Conservation (phyloP, 2,113 vertebrate species). For the Hippotragus niger region DNA sequence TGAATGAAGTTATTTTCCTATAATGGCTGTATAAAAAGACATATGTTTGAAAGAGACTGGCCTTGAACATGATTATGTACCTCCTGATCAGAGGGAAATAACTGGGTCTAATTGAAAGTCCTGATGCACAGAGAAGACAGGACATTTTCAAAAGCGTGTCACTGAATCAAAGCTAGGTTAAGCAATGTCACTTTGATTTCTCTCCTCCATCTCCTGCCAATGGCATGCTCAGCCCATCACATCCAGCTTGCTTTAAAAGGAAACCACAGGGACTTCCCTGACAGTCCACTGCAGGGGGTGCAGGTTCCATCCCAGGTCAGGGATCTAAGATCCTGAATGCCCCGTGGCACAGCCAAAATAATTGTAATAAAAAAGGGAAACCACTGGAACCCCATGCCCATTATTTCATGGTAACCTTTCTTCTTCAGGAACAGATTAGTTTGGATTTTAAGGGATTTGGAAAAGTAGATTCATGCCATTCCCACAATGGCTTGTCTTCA, state of each 20-base stretch:
- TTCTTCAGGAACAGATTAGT: neutral
- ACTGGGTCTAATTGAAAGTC: slow-evolving; percentile 76
- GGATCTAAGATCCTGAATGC: neutral
- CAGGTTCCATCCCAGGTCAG: neutral
- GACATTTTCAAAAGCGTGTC: slow-evolving; percentile 73
- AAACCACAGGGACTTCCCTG: slow-evolving; percentile 9
- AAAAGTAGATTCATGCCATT: neutral
- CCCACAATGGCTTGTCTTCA: neutral
- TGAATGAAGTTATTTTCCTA: slow-evolving; percentile 75
- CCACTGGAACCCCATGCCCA: slow-evolving; percentile 36
- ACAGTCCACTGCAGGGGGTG: neutral
- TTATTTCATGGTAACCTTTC: neutral
- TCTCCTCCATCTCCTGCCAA: slow-evolving; percentile 55
- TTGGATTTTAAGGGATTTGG: neutral
- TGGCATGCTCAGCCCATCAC: slow-evolving; percentile 50
- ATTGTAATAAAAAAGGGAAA: neutral
- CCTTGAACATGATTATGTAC: slow-evolving; percentile 71
- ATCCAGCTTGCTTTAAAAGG: slow-evolving; percentile 62
- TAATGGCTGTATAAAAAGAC: slow-evolving; percentile 73
- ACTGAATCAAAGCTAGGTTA: slow-evolving; percentile 73
- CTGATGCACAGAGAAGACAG: slow-evolving; percentile 58
- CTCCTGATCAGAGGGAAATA: slow-evolving; percentile 78
- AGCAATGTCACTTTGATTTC: slow-evolving; percentile 73
- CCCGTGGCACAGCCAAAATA: neutral
- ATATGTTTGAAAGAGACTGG: slow-evolving; percentile 75